Percentiles rank a stretch among this genome's conserved stretches.
phyloP scores from a whole-genome alignment of 1,140 invertebrate species.

The Pachypeltis micranthus region DNA sequence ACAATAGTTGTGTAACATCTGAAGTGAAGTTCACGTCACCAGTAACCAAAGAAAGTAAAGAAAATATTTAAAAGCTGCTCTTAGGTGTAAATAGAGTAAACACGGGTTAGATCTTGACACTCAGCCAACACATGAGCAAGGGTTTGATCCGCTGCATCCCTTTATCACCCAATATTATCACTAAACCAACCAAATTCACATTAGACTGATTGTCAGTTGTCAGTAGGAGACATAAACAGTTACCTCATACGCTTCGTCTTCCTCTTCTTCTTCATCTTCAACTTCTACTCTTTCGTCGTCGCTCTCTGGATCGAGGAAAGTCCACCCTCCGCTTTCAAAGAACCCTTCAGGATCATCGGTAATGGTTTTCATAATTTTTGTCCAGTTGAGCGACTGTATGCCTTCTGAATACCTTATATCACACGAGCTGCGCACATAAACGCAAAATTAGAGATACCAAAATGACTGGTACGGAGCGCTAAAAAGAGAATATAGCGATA shows the following conservation, averaged over 20 bases:
- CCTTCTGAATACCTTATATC: conserved; percentile 97
- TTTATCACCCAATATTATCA: too few relatives aligned
- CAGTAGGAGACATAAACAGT: too few relatives aligned
- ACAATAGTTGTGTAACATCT: too few relatives aligned
- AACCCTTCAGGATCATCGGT: conserved; percentile 97
- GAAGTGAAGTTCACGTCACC: too few relatives aligned
- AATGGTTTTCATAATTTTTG: conserved; percentile 99
- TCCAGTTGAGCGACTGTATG: conserved; percentile 97
- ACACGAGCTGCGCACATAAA: conserved; percentile 57
- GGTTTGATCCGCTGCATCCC: too few relatives aligned
- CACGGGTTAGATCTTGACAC: too few relatives aligned
- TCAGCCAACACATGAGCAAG: too few relatives aligned
- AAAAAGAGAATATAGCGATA: conserved; percentile 11
- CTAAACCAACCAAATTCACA: too few relatives aligned
- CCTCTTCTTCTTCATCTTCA: conserved; percentile 60
- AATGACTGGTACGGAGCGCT: conserved; percentile 14
- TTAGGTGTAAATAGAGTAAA: too few relatives aligned
- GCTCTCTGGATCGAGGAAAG: conserved; percentile 90
- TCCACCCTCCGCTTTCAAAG: conserved; percentile 97
- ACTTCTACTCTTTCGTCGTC: conserved; percentile 60
- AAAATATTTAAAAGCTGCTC: too few relatives aligned
- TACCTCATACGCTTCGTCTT: conserved; percentile 43
- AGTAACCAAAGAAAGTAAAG: too few relatives aligned
- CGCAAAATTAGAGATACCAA: conserved; percentile 25
- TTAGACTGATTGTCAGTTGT: too few relatives aligned